Evolutionary conservation across 2,797 vertebrate genomes (phyloP), one percentile per base, ranked within the genome.

Genomic region (Microchirus variegatus): DNA sequence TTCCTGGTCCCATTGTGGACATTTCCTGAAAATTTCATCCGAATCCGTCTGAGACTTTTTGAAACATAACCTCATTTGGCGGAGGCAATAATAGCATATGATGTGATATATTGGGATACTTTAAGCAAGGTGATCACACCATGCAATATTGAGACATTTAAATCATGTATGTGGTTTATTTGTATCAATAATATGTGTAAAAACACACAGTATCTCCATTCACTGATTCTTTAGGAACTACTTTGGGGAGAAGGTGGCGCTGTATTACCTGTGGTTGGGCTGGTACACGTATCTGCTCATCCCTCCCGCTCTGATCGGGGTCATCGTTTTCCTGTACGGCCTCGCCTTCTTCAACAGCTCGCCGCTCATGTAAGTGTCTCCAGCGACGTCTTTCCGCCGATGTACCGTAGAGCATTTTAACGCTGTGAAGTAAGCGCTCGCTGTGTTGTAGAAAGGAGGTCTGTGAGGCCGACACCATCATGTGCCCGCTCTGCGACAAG

Each of bases 231-330:
- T 31, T 31, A 99, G 97, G 88, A 50, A 77, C 61, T 99, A 98
- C 80, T 97, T 98, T 38, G 97, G 97, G 0, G 97, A 98, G 90
- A 97, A 98, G 83, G 95, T 96, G 81, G 96, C 96, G 2, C 82
- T 98, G 67, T 99, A 99, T 86, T 98, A 95, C 3, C 90, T 95
- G 59, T 99, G 97, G 97, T 86, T 98, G 51, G 95, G 96, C 61
- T 98, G 96, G 95, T 99, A 99, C 85, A 99, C 96, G 8, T 92
- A 52, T 53, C 90, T 97, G 82, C 92, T 99, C 66, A 81, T 92
- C 13, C 75, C 93, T 0, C 96, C 97, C 0, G 94, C 97, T 0
- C 0, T 85, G 18, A 77, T 78, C 0, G 97, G 97, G 18, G 4
- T 95, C 55, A 0, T 92, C 1, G 67, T 96, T 26, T 92, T 97